Conservation (phyloP, 2,888 invertebrate species). For the Dryobotodes eremita region DNA sequence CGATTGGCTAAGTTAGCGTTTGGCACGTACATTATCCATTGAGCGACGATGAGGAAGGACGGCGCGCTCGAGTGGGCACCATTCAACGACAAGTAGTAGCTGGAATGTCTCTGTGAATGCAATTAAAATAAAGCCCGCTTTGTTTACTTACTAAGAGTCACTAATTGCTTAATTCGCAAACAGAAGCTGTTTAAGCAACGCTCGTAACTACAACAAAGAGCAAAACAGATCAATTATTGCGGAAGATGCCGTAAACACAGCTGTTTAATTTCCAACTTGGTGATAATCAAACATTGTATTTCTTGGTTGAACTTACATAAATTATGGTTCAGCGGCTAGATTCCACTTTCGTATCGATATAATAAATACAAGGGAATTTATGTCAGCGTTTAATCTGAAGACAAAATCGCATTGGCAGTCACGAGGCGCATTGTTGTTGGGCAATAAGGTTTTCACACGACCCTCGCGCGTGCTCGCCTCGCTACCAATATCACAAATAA, state of each 20-base stretch:
- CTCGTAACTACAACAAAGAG: slow-evolving; percentile 21
- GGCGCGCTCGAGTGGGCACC: slow-evolving; percentile 62
- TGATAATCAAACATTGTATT: slow-evolving; percentile 69
- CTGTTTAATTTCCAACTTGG: slow-evolving; percentile 54
- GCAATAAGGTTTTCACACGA: slow-evolving; percentile 86
- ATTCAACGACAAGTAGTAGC: slow-evolving; percentile 71
- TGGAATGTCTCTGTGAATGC: slow-evolving; percentile 73
- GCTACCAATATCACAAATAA: slow-evolving; percentile 80
- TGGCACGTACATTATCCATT: slow-evolving; percentile 86
- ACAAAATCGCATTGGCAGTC: slow-evolving; percentile 85
- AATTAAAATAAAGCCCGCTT: slow-evolving; percentile 76
- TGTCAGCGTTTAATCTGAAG: slow-evolving; percentile 87
- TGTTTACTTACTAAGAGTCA: slow-evolving; percentile 69
- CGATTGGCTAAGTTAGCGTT: slow-evolving; percentile 88
- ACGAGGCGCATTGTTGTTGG: slow-evolving; percentile 85
- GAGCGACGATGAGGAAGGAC: slow-evolving; percentile 77
- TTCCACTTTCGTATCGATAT: slow-evolving; percentile 79
- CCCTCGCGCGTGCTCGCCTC: slow-evolving; percentile 78
- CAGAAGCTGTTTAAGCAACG: slow-evolving; percentile 16
- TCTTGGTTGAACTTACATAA: slow-evolving; percentile 67
- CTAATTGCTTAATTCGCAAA: slow-evolving; percentile 71
- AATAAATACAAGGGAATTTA: slow-evolving; percentile 88
- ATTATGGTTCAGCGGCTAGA: slow-evolving; percentile 66
- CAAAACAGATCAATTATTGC: slow-evolving; percentile 28
- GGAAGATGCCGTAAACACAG: slow-evolving; percentile 57